Percentiles rank a stretch among this genome's conserved stretches.
These are phyloP conservation scores for Oreochromis aureus DNA, from an alignment of 2,113 vertebrate species.

Conservation along the genomic window DNA sequence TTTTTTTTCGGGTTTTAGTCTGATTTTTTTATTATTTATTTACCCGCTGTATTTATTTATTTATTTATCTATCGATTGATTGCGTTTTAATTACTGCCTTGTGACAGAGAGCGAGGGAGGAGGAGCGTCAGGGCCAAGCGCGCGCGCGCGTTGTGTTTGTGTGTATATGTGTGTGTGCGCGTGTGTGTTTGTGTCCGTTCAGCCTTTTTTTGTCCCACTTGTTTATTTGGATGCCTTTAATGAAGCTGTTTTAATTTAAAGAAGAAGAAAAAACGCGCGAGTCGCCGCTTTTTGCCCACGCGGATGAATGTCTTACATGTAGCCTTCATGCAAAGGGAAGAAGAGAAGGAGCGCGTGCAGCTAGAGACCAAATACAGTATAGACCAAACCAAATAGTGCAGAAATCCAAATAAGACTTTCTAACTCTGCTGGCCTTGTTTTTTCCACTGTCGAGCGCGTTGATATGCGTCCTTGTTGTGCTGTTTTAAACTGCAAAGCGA, in stretches of 20 bases:
- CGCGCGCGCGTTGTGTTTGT: constrained; percentile 52
- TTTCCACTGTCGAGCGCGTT: constrained; percentile 15
- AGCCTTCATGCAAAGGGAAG: constrained; percentile 46
- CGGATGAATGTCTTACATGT: constrained; percentile 47
- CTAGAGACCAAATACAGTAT: constrained; percentile 70
- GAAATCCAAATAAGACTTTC: constrained; percentile 57
- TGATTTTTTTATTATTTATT: constrained; percentile 31
- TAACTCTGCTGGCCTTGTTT: constrained; percentile 43
- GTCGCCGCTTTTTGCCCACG: constrained; percentile 42
- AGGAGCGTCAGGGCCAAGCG: constrained; percentile 65
- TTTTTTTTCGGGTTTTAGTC: neutral
- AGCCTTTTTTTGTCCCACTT: neutral
- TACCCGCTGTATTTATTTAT: constrained; percentile 29
- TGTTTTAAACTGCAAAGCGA: constrained; percentile 50
- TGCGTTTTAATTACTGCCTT: constrained; percentile 80
- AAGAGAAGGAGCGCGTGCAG: constrained; percentile 57
- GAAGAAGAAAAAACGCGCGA: neutral
- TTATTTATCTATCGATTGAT: constrained; percentile 76
- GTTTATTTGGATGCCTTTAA: constrained; percentile 40
- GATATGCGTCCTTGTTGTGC: constrained; percentile 14
- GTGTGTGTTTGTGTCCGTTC: neutral
- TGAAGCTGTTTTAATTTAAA: constrained; percentile 21
- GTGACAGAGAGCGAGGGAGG: constrained; percentile 71
- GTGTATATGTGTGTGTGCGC: neutral
- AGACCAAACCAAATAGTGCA: constrained; percentile 60